phyloP scores from a whole-genome alignment of 2,113 vertebrate species.

The Lonchura striata region DNA sequence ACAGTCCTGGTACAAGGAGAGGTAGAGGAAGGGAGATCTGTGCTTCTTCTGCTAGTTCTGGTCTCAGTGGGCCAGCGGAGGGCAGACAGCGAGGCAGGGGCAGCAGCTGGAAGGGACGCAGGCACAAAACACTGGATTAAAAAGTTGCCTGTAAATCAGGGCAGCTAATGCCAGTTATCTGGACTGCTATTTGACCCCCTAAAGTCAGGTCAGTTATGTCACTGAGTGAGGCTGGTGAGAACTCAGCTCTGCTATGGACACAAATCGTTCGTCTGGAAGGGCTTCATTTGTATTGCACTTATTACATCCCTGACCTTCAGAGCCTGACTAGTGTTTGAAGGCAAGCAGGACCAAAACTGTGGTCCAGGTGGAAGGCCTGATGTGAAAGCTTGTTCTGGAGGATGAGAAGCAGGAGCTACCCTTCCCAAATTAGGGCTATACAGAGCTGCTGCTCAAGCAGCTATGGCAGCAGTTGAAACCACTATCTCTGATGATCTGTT shows the following conservation, averaged over 20 bases:
- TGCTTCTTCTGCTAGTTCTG: neutral
- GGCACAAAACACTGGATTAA: neutral
- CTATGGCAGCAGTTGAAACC: neutral
- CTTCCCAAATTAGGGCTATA: neutral
- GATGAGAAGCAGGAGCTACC: neutral
- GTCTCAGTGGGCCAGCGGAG: accelerated
- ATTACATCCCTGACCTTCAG: neutral
- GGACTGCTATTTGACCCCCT: accelerated
- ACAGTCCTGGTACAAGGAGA: neutral
- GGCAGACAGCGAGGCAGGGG: neutral
- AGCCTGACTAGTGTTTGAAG: neutral
- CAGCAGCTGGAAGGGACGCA: accelerated
- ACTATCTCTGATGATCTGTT: neutral
- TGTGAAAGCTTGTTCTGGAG: neutral
- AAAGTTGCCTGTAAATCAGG: neutral
- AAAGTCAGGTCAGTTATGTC: neutral
- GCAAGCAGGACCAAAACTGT: neutral
- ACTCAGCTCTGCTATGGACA: neutral
- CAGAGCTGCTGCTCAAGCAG: neutral
- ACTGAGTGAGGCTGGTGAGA: neutral
- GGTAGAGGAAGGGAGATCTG: neutral
- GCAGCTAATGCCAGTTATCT: neutral
- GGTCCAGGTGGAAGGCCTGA: neutral
- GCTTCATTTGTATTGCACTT: neutral
- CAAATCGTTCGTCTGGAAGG: neutral